A percentile compares a stretch with the other conserved stretches of the same genome.
phyloP scores from a whole-genome alignment of 2,113 vertebrate genomes.

The Peromyscus maniculatus region DNA sequence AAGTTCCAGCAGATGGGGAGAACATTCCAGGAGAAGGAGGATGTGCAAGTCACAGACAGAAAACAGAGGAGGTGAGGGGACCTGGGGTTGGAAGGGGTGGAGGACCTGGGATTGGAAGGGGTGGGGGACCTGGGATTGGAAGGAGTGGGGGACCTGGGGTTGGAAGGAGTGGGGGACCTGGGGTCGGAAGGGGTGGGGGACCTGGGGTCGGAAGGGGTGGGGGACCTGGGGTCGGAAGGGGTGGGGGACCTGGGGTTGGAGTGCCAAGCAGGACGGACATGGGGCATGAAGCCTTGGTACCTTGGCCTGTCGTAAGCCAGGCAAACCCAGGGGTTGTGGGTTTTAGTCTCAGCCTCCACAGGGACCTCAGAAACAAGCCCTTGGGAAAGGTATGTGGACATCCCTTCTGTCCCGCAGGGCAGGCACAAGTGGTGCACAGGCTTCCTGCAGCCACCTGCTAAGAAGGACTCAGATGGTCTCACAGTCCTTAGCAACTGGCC shows the following conservation, averaged over 20 bases:
- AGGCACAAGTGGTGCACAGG: accelerated
- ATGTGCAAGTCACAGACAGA: neutral
- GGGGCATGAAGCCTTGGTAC: neutral
- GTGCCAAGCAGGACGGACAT: neutral
- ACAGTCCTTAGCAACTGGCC: neutral
- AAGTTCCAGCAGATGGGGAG: neutral
- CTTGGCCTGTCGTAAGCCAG: neutral
- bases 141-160: too few species aligned
- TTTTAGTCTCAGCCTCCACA: neutral
- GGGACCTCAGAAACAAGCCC: accelerated
- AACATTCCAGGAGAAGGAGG: neutral
- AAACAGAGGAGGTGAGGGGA: neutral
- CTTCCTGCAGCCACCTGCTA: neutral
- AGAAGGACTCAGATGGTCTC: neutral
- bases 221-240: too few species aligned
- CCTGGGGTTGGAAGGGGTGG: too few species aligned
- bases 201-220: too few species aligned
- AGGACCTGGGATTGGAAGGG: accelerated
- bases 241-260: accelerated
- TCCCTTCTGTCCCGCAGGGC: neutral
- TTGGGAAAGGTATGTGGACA: neutral
- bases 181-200: too few species aligned
- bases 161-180: too few species aligned
- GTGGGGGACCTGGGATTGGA: too few species aligned
- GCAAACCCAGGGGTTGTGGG: neutral